Evolutionary conservation across 2,888 invertebrate species (phyloP), one percentile per base, ranked within the genome.

Genomic region (Euphydryas editha): DNA sequence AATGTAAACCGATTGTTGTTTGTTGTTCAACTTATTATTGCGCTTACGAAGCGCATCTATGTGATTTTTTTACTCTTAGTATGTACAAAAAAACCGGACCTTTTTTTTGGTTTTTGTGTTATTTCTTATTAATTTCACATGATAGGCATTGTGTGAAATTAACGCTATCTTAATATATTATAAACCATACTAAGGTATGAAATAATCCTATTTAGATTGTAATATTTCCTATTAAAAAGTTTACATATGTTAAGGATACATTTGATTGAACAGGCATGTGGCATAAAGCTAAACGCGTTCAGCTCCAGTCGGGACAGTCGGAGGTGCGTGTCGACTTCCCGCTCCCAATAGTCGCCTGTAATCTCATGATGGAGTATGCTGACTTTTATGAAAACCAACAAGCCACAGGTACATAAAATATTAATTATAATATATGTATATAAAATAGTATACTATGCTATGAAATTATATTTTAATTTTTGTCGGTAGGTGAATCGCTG

Each of bases 321-420:
- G 99, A 99, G 85, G 96, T 99, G 0, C 99, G 99, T 86, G 97
- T 99, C 69, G 99, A 99, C 86, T 99, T 99, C 81, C 98, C 98
- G 0, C 92, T 99, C 66, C 99, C 99, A 0, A 99, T 99, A 66
- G 97, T 99, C 3, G 99, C 99, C 0, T 99, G 99, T 83, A 99
- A 99, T 88, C 93, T 99, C 67, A 99, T 99, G 98, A 96, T 99
- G 82, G 99, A 99, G 86, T 99, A 99, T 86, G 96, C 98, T 0
- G 99, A 99, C 81, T 99, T 99, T 87, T 99, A 98, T 82, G 99
- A 99, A 84, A 98, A 99, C 76, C 96, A 98, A 67, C 97, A 97
- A 78, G 97, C 97, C 0, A 97, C 97, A 0, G 96, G 98, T 75
- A 75, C 11, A 11, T n/a, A 65, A 70, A 59, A 18, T 4, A 37